These are phyloP conservation scores for Sarcophaga peregrina DNA, from an alignment of 1,140 invertebrate genomes.

Conservation along the genomic window DNA sequence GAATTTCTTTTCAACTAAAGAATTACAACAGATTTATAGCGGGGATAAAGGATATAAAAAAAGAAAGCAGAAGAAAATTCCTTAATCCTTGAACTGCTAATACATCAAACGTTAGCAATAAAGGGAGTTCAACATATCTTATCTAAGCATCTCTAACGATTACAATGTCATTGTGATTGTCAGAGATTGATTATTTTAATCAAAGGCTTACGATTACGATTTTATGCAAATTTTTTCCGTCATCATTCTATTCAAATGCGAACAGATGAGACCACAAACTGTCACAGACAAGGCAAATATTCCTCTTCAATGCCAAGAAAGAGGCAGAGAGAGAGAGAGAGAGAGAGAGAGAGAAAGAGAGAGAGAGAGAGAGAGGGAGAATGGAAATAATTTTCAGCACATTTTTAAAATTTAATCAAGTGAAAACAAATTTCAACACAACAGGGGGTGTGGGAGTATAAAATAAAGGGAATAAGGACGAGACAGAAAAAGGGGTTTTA, in stretches of 20 bases:
- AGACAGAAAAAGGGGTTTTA: background rate
- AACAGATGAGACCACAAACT: conserved; percentile 14
- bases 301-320: too few relatives aligned
- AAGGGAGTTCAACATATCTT: background rate
- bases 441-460: background rate
- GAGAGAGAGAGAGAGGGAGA: background rate
- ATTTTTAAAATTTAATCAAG: conserved; percentile 4
- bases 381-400: conserved; percentile 1
- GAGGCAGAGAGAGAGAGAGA: too few relatives aligned
- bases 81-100: too few relatives aligned
- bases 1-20: too few relatives aligned
- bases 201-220: background rate
- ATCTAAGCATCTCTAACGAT: background rate
- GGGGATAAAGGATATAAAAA: too few relatives aligned
- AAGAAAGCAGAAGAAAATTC: too few relatives aligned
- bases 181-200: conserved; percentile 18
- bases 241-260: background rate
- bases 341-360: too few relatives aligned
- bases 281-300: background rate
- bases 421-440: conserved; percentile 6
- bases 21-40: too few relatives aligned
- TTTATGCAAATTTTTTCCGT: background rate
- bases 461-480: background rate
- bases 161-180: background rate
- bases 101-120: too few relatives aligned